phyloP scores from a whole-genome alignment of 2,797 vertebrate species.

The Cossypha heuglini region DNA sequence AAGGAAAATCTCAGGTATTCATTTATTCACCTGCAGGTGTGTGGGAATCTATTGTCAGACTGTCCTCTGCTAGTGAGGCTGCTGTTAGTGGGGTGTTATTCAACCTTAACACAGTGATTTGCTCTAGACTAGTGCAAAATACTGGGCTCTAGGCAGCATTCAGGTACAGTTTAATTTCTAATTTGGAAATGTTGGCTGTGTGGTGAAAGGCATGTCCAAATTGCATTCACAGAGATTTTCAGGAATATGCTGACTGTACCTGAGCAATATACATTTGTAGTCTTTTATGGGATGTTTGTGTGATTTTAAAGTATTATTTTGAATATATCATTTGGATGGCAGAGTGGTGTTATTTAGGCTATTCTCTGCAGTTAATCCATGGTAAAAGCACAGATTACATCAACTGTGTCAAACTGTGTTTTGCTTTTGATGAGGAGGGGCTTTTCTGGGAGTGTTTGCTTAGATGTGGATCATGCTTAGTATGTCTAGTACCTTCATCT shows the following conservation, averaged over 20 bases:
- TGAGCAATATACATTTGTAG: background rate
- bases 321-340: background rate
- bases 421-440: background rate
- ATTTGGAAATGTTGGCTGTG: background rate
- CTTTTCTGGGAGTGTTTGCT: background rate
- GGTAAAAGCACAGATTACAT: background rate
- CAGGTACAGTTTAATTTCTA: background rate
- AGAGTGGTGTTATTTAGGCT: background rate
- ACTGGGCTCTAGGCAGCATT: background rate
- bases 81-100: background rate
- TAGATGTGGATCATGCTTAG: background rate
- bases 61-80: background rate
- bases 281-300: background rate
- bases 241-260: background rate
- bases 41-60: conserved; percentile 1
- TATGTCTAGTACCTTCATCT: background rate
- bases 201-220: background rate
- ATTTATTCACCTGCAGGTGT: conserved; percentile 18
- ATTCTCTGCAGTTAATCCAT: background rate
- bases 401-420: background rate
- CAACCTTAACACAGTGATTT: background rate
- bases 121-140: background rate
- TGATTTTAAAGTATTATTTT: background rate
- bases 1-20: conserved; percentile 22
- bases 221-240: background rate